phyloP scores from a whole-genome alignment of 2,888 invertebrate species.

The Spilosoma lubricipeda region DNA sequence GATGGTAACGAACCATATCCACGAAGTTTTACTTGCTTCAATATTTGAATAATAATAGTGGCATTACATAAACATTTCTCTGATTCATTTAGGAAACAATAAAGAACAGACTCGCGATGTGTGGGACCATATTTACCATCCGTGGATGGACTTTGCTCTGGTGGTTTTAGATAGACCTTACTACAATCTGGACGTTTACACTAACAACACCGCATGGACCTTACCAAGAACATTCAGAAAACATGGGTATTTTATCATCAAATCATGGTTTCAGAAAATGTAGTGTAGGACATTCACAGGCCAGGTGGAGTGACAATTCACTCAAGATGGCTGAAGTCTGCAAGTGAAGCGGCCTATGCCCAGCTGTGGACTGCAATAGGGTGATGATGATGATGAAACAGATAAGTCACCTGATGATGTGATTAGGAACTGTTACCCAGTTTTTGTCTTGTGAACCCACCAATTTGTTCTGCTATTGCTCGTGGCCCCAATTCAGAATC shows the following conservation, averaged over 20 bases:
- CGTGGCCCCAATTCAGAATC: too few relatives aligned
- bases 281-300: too few relatives aligned
- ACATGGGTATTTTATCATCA: constrained; percentile 29
- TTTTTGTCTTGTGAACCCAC: too few relatives aligned
- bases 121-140: constrained; percentile 26
- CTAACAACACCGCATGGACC: constrained; percentile 34
- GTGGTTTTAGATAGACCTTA: constrained; percentile 33
- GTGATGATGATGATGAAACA: too few relatives aligned
- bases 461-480: too few relatives aligned
- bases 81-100: constrained; percentile 10
- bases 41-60: neutral
- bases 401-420: too few relatives aligned
- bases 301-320: too few relatives aligned
- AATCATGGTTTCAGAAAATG: too few relatives aligned
- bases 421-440: too few relatives aligned
- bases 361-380: too few relatives aligned
- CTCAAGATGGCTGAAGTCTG: too few relatives aligned
- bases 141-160: constrained; percentile 44
- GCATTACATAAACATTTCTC: neutral
- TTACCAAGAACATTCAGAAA: constrained; percentile 25
- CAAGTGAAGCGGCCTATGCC: too few relatives aligned
- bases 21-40: neutral
- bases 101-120: constrained; percentile 17
- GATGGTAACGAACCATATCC: constrained; percentile 24
- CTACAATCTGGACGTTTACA: constrained; percentile 29